phyloP scores from a whole-genome alignment of 2,888 invertebrate species.

The Siphonodentalium dalli region DNA sequence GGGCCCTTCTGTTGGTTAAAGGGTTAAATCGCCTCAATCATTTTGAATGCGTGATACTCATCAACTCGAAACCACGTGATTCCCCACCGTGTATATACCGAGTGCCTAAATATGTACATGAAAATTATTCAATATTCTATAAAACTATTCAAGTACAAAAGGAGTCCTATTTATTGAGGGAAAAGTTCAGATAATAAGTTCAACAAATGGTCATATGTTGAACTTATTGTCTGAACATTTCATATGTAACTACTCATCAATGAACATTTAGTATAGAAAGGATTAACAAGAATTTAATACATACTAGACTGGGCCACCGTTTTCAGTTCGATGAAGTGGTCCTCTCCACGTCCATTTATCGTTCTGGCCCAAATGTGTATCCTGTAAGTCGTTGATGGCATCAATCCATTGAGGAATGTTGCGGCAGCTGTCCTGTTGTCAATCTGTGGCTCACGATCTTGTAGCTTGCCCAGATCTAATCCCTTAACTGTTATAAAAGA shows the following conservation, averaged over 20 bases:
- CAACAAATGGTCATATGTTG: no score
- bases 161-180: no score
- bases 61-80: no score
- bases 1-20: no score
- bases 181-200: no score
- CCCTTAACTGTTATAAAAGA: slow-evolving; percentile 65
- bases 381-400: slow-evolving; percentile 85
- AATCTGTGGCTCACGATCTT: slow-evolving; percentile 79
- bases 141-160: no score
- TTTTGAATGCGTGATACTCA: no score
- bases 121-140: no score
- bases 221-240: not conserved
- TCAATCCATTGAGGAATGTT: slow-evolving; percentile 85
- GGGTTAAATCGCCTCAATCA: no score
- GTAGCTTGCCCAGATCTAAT: slow-evolving; percentile 67
- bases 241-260: not conserved
- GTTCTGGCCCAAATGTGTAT: slow-evolving; percentile 84
- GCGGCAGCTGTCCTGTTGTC: slow-evolving; percentile 77
- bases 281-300: not conserved
- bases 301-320: slow-evolving; percentile 63
- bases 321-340: slow-evolving; percentile 60
- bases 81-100: no score
- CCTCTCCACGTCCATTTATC: slow-evolving; percentile 84
- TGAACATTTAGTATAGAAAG: not conserved
- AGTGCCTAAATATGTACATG: no score